Conservation (phyloP, 2,888 invertebrate species). For the Eueremaeus valkanovi region DNA sequence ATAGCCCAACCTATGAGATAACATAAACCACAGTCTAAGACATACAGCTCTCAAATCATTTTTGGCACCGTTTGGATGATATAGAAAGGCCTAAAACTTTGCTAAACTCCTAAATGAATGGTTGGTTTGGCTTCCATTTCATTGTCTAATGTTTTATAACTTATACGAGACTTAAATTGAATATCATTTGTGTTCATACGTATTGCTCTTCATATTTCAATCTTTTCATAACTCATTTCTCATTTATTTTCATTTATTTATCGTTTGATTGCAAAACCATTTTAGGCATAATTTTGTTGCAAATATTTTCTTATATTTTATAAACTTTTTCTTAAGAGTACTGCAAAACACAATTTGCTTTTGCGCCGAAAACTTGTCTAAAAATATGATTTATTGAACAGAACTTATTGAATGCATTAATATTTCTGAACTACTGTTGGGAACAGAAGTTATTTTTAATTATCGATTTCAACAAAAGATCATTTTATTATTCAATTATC, state of each 20-base stretch:
- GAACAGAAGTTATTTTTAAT: background rate
- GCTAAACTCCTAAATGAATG: slow-evolving; percentile 6
- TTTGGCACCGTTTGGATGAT: slow-evolving; percentile 18
- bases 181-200: background rate
- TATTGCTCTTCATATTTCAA: background rate
- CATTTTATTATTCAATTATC: background rate
- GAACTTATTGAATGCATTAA: background rate
- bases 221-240: background rate
- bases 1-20: slow-evolving; percentile 16
- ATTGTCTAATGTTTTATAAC: background rate
- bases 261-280: too few species aligned
- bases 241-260: background rate
- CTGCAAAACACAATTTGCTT: background rate
- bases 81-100: background rate
- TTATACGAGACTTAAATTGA: background rate
- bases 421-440: background rate
- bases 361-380: slow-evolving; percentile 3
- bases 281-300: background rate
- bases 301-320: background rate
- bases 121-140: slow-evolving; percentile 1
- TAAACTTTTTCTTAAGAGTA: background rate
- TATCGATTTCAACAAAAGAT: background rate
- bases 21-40: too few species aligned
- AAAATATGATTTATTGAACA: background rate
- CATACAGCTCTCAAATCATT: slow-evolving; percentile 10